These are phyloP conservation scores for Apotomis betuletana DNA, from an alignment of 2,888 invertebrate genomes.

Conservation along the genomic window DNA sequence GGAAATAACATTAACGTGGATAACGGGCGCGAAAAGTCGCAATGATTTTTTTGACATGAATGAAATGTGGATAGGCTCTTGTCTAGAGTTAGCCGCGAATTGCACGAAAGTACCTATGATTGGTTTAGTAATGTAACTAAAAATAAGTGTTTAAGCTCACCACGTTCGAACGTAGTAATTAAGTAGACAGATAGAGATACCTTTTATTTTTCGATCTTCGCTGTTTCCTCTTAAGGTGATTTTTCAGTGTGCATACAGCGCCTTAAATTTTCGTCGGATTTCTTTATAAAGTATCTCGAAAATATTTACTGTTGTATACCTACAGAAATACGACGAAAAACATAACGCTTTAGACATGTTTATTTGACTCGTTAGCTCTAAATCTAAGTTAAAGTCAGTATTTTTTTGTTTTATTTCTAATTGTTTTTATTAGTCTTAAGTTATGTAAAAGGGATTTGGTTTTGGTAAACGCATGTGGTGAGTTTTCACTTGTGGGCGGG, in stretches of 20 bases:
- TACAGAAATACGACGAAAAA: no score
- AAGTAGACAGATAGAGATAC: slow-evolving; percentile 11
- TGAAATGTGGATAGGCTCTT: no score
- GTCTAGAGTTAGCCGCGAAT: no score
- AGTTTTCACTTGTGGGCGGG: slow-evolving; percentile 69
- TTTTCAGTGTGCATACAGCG: no score
- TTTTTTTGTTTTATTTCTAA: slow-evolving; percentile 46
- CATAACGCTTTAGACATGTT: background rate
- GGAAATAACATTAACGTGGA: no score
- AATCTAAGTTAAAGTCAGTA: slow-evolving; percentile 29
- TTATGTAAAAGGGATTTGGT: slow-evolving; percentile 64
- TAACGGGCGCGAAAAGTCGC: no score
- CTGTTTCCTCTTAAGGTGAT: background rate
- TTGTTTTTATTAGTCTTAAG: slow-evolving; percentile 48
- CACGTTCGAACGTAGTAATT: slow-evolving; percentile 67
- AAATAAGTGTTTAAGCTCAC: slow-evolving; percentile 74
- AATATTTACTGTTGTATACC: no score
- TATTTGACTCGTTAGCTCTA: background rate
- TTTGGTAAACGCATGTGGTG: slow-evolving; percentile 79
- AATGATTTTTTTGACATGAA: no score
- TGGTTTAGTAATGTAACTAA: slow-evolving; percentile 42
- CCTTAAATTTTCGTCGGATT: no score
- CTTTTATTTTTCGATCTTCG: background rate
- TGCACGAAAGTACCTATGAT: no score
- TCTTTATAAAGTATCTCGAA: no score